Evolutionary conservation across 2,888 invertebrate species (phyloP), one percentile per base, ranked within the genome.

Genomic region (Noctua janthina): DNA sequence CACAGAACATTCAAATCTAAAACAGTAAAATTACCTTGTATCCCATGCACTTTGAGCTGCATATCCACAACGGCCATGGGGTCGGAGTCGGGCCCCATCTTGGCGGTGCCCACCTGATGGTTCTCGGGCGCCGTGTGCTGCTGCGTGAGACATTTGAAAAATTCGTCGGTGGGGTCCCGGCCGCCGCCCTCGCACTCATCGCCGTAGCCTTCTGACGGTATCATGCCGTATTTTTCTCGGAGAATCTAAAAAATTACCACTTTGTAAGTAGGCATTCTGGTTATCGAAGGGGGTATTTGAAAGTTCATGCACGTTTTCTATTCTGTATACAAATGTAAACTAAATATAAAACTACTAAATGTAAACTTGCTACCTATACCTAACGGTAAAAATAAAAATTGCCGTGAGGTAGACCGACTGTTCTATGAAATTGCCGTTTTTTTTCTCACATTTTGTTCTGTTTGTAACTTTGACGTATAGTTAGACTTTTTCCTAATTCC

Each of bases 31-130:
- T 39, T 82, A 93, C 98, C 98, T 83, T 95, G 93, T 72, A 98
- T 95, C 0, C 98, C 98, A 88, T 98, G 95, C 0, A 98, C 98
- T 88, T 94, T 96, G 0, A 98, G 95, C 92, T 97, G 97, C 81
- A 98, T 97, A 93, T 98, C 98, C 0, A 98, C 98, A 0, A 98
- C 98, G 0, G 98, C 98, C 96, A 98, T 96, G 0, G 97, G 97
- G 93, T 98, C 98, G 0, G 95, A 95, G 0, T 93, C 89, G 0
- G 98, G 98, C 0, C 98, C 98, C 98, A 99, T 98, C 97, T 98
- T 98, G 92, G 98, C 98, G 0, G 98, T 98, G 15, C 98, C 98
- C 0, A 98, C 98, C 94, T 98, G 98, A 93, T 98, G 98, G 93
- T 98, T 98, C 94, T 98, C 98, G 0, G 98, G 98, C 0, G 98